phyloP scores from a whole-genome alignment of 1,140 invertebrate species.

The Arctopsyche grandis region DNA sequence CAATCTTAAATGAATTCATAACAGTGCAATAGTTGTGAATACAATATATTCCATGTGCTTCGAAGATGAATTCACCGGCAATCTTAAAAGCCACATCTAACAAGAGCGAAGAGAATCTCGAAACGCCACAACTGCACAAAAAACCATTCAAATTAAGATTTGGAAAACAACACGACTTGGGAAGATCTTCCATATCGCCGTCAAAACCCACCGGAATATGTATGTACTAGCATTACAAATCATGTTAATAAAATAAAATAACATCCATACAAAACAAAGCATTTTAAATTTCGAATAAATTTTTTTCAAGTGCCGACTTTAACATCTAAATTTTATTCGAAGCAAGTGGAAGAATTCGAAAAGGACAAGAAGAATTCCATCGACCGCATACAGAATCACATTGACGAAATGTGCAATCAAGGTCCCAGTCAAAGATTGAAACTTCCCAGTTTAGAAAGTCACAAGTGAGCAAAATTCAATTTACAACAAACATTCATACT shows the following conservation, averaged over 20 bases:
- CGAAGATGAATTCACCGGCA: constrained; percentile 19
- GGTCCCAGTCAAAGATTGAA: constrained; percentile 56
- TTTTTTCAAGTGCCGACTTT: constrained; percentile 50
- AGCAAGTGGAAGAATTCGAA: constrained; percentile 41
- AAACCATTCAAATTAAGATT: constrained; percentile 60
- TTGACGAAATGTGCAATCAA: constrained; percentile 51
- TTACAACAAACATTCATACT: no score
- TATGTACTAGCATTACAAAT: no score
- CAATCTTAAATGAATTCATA: constrained; percentile 41
- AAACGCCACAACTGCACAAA: constrained; percentile 42
- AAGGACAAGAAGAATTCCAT: constrained; percentile 39
- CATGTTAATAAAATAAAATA: no score
- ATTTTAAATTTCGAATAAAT: no score
- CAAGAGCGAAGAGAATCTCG: neutral
- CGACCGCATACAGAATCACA: constrained; percentile 53
- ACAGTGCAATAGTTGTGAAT: neutral
- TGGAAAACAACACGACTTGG: constrained; percentile 56
- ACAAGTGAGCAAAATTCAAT: constrained; percentile 58
- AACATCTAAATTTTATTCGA: constrained; percentile 55
- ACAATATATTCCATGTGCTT: constrained; percentile 24
- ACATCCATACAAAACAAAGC: no score
- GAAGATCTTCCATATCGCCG: constrained; percentile 58
- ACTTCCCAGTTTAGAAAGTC: constrained; percentile 59
- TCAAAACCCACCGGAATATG: constrained; percentile 54
- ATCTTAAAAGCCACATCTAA: constrained; percentile 2